A percentile compares a stretch with the other conserved stretches of the same genome.
These are phyloP conservation scores for Callithrix jacchus DNA, from an alignment of 2,113 vertebrate species.

Conservation along the genomic window DNA sequence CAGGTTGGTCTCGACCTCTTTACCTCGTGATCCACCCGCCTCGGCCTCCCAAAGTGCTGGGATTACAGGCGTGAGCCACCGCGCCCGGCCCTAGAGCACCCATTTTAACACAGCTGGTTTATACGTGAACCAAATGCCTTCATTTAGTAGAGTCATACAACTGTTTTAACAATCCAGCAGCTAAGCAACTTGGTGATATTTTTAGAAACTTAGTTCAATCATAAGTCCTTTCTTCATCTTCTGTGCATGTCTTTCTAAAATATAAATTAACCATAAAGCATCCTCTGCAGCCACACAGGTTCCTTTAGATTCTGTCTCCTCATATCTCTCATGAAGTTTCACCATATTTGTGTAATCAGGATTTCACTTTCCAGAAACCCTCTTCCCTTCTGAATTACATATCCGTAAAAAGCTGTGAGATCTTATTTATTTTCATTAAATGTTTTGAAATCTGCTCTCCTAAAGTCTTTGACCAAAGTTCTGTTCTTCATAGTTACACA, in stretches of 20 bases:
- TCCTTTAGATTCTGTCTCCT: background rate
- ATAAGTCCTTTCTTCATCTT: background rate
- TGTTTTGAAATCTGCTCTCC: slow-evolving; percentile 18
- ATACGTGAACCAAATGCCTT: background rate
- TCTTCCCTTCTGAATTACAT: background rate
- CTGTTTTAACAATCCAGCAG: background rate
- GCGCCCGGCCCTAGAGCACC: too few species aligned
- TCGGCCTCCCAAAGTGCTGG: too few species aligned
- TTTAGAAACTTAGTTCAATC: slow-evolving; percentile 36
- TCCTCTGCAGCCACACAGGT: background rate
- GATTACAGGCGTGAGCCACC: too few species aligned
- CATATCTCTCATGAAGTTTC: background rate
- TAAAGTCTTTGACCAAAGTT: background rate
- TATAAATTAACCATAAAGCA: slow-evolving; percentile 6
- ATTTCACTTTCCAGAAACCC: slow-evolving; percentile 8
- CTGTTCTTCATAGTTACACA: background rate
- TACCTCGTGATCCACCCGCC: too few species aligned
- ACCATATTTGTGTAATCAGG: background rate
- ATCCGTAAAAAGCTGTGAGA: background rate
- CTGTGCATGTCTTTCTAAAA: slow-evolving; percentile 28
- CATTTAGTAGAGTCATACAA: background rate
- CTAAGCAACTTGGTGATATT: background rate
- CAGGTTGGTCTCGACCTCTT: too few species aligned
- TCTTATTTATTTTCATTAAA: background rate
- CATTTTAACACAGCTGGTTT: background rate